Evolutionary conservation across 2,888 invertebrate species (phyloP).

Genomic region (Drosophila colorata): DNA sequence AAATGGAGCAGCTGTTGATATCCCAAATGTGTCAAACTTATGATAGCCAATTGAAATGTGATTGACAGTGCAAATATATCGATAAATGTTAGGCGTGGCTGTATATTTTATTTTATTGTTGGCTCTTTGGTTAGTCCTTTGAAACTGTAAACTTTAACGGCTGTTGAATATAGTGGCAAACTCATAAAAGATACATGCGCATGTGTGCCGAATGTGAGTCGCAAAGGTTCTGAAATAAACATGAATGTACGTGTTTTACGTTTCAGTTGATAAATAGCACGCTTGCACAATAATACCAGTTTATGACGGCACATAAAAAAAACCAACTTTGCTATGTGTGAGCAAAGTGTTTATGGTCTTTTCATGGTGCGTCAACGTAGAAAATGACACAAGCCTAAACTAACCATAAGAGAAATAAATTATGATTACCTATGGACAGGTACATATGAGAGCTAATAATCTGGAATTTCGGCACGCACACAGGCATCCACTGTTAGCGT

Average conservation of each 20-base stretch:
- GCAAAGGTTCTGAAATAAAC: constrained; percentile 29
- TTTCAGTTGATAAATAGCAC: constrained; percentile 54
- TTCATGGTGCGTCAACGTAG: constrained; percentile 45
- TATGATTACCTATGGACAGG: constrained; percentile 39
- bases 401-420: constrained; percentile 64
- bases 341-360: constrained; percentile 60
- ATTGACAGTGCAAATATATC: constrained; percentile 43
- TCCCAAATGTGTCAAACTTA: constrained; percentile 28
- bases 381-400: constrained; percentile 40
- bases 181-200: constrained; percentile 55
- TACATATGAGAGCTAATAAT: constrained; percentile 20
- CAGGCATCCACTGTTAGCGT: constrained; percentile 15
- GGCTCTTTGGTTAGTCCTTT: constrained; percentile 12
- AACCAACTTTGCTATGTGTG: constrained; percentile 9
- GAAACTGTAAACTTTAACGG: constrained; percentile 45
- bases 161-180: constrained; percentile 57
- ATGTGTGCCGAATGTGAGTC: constrained; percentile 7
- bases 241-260: constrained; percentile 30
- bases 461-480: constrained; percentile 24
- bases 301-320: constrained; percentile 50
- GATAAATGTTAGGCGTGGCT: constrained; percentile 15
- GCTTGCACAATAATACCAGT: constrained; percentile 63
- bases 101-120: constrained; percentile 51
- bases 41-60: constrained; percentile 36
- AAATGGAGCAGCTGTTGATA: constrained; percentile 28